A percentile compares a stretch with the other conserved stretches of the same genome.
Evolutionary conservation across 2,113 vertebrate species (phyloP).

Genomic region (Acrocephalus arundinaceus): DNA sequence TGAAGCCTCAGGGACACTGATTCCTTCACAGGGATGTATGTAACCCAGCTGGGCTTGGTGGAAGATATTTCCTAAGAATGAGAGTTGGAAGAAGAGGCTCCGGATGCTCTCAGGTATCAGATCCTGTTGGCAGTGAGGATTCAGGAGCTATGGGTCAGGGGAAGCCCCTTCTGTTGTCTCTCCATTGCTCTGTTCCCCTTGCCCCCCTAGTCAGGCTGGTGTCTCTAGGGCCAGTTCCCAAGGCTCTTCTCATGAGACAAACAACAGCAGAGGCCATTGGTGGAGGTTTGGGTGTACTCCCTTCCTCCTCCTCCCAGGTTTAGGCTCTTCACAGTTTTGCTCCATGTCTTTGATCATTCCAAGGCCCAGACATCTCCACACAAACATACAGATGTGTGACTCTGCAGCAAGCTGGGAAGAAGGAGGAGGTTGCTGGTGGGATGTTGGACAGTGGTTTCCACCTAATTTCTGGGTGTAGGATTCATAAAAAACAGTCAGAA

Average conservation of each 20-base stretch:
- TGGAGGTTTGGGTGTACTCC: background rate
- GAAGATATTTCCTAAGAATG: background rate
- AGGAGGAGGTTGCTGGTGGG: background rate
- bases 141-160: background rate
- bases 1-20: background rate
- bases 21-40: background rate
- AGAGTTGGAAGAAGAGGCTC: background rate
- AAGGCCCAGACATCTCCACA: background rate
- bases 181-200: background rate
- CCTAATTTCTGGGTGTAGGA: background rate
- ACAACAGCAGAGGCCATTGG: background rate
- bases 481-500: background rate
- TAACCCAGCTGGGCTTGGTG: background rate
- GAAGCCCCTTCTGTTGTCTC: background rate
- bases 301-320: background rate
- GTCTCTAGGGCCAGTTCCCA: background rate
- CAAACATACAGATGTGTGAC: background rate
- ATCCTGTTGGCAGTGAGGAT: background rate
- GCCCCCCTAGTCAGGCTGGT: background rate
- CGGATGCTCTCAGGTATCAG: background rate
- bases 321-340: background rate
- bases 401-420: background rate
- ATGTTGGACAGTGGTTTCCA: background rate
- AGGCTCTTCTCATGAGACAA: background rate
- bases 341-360: background rate